Percentiles rank a stretch among this genome's conserved stretches.
Conservation (phyloP, 2,797 vertebrate species). For the Glyptemys insculpta region DNA sequence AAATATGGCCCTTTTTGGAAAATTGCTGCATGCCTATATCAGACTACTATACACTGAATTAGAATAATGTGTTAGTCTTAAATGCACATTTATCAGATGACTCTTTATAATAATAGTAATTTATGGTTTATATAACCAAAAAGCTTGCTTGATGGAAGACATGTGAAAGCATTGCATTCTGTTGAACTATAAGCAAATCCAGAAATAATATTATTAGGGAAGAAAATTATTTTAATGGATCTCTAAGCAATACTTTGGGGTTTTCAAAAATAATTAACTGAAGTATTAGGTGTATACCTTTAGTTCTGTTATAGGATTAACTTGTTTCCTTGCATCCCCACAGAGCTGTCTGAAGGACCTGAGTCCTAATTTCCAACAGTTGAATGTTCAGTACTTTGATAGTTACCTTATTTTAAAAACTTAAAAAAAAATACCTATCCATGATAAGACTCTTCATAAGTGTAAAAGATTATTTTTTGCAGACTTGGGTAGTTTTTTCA, state of each 20-base stretch:
- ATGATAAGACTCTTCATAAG: accelerated
- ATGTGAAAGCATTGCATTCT: background rate
- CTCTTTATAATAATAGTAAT: background rate
- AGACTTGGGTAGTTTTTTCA: accelerated
- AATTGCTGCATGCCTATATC: background rate
- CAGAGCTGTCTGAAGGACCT: background rate
- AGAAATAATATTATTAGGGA: background rate
- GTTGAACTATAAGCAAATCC: background rate
- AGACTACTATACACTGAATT: background rate
- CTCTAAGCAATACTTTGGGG: background rate
- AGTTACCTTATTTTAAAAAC: background rate
- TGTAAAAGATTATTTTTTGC: accelerated
- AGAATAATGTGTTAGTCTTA: background rate
- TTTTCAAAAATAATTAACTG: too few relatives aligned
- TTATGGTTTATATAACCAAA: background rate
- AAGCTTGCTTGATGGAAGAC: background rate
- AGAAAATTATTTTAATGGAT: background rate
- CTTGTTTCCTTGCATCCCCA: background rate
- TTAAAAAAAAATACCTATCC: background rate
- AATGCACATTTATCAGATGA: background rate
- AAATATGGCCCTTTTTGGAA: background rate
- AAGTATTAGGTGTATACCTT: background rate
- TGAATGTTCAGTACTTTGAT: background rate
- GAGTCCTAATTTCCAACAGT: background rate
- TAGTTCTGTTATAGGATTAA: background rate